Conservation (phyloP, 2,113 vertebrate genomes). For the Microtus pennsylvanicus region DNA sequence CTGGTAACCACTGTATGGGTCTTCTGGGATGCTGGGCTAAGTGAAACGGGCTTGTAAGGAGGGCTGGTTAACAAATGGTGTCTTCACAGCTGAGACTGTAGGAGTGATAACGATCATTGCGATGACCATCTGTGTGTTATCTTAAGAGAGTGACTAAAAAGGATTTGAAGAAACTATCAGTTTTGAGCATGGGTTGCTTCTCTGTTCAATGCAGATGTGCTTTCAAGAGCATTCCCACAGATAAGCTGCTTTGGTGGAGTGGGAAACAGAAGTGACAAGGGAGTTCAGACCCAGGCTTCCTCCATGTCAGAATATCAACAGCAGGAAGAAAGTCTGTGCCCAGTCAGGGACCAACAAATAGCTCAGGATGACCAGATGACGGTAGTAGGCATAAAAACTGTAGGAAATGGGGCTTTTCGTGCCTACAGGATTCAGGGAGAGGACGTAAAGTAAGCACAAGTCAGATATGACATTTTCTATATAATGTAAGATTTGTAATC, state of each 20-base stretch:
- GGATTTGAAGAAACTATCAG: background rate
- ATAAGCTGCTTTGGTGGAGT: background rate
- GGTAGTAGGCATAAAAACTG: background rate
- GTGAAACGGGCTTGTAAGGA: background rate
- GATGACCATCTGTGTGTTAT: background rate
- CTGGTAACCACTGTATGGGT: background rate
- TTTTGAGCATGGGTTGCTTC: background rate
- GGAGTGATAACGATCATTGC: background rate
- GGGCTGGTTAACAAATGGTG: background rate
- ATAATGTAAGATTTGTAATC: background rate
- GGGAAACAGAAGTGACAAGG: background rate
- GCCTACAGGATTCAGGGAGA: background rate
- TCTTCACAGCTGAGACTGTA: background rate
- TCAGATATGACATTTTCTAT: background rate
- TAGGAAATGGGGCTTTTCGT: background rate
- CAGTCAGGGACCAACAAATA: background rate
- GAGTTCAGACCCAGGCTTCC: background rate
- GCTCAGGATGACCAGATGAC: background rate
- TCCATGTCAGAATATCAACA: background rate
- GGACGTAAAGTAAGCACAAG: background rate
- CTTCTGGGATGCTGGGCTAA: background rate
- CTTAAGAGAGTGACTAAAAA: background rate
- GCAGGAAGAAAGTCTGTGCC: background rate
- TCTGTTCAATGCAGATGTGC: slow-evolving; percentile 9
- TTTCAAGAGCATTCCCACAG: background rate